Conservation (phyloP, 2,113 vertebrate species). For the Acrocephalus kingi region DNA sequence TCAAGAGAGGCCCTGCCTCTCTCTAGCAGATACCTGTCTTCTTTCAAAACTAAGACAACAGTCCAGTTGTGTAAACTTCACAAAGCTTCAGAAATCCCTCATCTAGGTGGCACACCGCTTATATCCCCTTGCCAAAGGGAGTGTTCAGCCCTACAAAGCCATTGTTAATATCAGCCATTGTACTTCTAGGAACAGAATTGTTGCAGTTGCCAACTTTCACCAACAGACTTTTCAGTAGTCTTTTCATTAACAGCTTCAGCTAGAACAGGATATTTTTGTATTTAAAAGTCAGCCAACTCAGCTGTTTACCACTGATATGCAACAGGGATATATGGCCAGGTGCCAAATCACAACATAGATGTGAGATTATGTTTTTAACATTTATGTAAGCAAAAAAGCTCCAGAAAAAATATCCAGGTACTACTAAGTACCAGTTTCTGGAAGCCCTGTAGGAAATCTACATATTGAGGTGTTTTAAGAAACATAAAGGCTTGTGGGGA, state of each 20-base stretch:
- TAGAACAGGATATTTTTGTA: neutral
- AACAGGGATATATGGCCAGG: neutral
- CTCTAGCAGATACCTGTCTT: too few relatives aligned
- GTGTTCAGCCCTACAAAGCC: neutral
- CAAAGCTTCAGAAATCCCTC: neutral
- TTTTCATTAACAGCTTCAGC: neutral
- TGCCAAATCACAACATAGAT: neutral
- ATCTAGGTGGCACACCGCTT: rapidly evolving
- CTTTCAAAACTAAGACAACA: too few relatives aligned
- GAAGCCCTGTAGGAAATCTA: neutral
- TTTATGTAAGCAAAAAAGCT: neutral
- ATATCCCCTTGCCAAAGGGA: neutral
- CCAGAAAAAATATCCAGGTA: neutral
- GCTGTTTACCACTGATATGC: neutral
- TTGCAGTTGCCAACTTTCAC: neutral
- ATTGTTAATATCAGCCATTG: neutral
- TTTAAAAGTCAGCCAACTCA: neutral
- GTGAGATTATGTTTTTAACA: neutral
- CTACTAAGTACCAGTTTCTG: neutral
- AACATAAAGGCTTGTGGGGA: neutral
- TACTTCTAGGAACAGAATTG: conserved; percentile 1
- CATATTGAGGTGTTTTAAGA: neutral
- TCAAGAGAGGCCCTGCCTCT: too few relatives aligned
- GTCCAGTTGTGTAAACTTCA: neutral
- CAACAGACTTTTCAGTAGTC: neutral